Evolutionary conservation across 2,113 vertebrate species (phyloP).

Genomic region (Phoenicopterus ruber): DNA sequence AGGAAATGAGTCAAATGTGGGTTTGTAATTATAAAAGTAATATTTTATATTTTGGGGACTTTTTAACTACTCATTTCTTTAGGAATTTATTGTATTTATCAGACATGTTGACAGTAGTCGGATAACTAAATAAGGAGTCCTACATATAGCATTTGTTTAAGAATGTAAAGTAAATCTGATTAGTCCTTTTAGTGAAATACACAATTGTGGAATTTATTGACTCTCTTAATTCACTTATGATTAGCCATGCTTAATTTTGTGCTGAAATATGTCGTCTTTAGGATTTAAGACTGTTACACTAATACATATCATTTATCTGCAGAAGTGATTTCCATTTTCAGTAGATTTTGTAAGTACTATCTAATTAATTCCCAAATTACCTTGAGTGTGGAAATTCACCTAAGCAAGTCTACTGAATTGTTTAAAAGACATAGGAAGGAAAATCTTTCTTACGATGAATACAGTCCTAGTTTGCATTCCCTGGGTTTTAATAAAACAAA

Average conservation of each 20-base stretch:
- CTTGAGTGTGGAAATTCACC: background rate
- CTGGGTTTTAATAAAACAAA: background rate
- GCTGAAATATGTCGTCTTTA: background rate
- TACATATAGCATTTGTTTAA: background rate
- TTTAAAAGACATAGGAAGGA: background rate
- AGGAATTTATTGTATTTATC: background rate
- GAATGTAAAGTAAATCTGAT: background rate
- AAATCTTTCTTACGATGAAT: background rate
- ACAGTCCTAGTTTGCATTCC: background rate
- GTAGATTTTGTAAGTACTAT: background rate
- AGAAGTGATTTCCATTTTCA: background rate
- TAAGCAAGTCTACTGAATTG: background rate
- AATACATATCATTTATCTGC: background rate
- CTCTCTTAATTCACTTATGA: background rate
- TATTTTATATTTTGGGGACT: background rate
- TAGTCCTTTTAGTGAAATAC: background rate
- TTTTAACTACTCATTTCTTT: background rate
- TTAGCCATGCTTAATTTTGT: background rate
- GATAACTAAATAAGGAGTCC: background rate
- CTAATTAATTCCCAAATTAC: background rate
- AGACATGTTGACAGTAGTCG: background rate
- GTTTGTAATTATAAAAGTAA: background rate
- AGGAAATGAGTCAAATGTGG: background rate
- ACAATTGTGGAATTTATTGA: background rate
- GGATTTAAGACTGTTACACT: background rate